phyloP scores from a whole-genome alignment of 2,797 vertebrate genomes.

The Heterohyrax brucei region DNA sequence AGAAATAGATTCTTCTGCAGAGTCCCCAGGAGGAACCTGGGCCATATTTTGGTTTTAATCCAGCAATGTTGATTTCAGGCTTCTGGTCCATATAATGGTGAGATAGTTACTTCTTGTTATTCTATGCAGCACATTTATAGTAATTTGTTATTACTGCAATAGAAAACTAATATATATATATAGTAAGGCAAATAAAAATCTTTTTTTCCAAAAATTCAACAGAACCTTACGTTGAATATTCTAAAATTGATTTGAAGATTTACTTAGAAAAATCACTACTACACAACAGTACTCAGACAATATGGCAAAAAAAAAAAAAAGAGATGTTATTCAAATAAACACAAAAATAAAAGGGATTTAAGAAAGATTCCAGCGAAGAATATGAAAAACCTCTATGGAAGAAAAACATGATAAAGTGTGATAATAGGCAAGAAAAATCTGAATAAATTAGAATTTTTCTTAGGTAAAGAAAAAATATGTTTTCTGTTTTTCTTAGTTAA shows the following conservation, averaged over 20 bases:
- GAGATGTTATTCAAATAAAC: not conserved
- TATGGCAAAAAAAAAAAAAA: not conserved
- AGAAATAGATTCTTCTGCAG: not conserved
- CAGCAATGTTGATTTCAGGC: not conserved
- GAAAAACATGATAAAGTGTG: not conserved
- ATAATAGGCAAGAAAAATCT: not conserved
- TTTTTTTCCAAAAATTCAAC: not conserved
- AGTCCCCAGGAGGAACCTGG: not conserved
- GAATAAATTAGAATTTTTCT: not conserved
- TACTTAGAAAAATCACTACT: not conserved
- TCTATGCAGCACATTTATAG: not conserved
- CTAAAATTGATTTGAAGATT: not conserved
- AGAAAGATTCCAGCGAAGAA: not conserved
- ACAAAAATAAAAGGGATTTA: not conserved
- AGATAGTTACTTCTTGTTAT: not conserved
- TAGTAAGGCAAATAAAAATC: not conserved
- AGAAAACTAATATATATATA: not conserved
- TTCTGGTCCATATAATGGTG: not conserved
- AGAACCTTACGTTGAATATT: no score
- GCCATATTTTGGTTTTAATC: not conserved
- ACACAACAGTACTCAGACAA: not conserved
- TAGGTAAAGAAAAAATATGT: no score
- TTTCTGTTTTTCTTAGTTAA: no score
- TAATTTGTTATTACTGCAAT: not conserved
- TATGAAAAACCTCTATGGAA: not conserved